Evolutionary conservation across 2,888 invertebrate genomes (phyloP).

Genomic region (Melinopterus prodromus): DNA sequence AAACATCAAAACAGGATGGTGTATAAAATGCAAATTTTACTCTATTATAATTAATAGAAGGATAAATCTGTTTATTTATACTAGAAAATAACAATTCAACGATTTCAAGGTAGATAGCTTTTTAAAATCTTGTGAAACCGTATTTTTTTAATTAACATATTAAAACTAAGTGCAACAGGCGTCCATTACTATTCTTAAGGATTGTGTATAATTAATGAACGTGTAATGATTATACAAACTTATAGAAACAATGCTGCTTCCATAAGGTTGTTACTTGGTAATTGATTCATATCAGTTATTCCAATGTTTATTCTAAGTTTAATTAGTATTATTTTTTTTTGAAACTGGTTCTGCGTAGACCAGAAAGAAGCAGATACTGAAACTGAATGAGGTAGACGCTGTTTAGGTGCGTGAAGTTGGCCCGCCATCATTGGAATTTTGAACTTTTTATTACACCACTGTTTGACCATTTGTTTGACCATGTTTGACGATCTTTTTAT

Average conservation of each 20-base stretch:
- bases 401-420: too few species aligned
- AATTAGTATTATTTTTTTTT: too few species aligned
- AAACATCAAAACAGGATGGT: neutral
- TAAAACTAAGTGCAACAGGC: neutral
- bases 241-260: neutral
- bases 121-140: neutral
- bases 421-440: too few species aligned
- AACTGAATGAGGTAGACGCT: too few species aligned
- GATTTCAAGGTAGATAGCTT: neutral
- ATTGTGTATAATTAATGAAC: neutral
- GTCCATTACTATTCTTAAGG: neutral
- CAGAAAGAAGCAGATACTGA: too few species aligned
- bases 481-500: too few species aligned
- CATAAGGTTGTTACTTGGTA: neutral
- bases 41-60: neutral
- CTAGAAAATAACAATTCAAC: neutral
- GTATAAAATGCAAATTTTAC: neutral
- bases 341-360: too few species aligned
- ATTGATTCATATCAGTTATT: neutral
- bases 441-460: too few species aligned
- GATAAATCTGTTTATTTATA: neutral
- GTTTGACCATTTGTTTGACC: too few species aligned
- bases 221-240: neutral
- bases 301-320: too few species aligned
- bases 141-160: neutral